These are phyloP conservation scores for Nannospalax galili DNA, from an alignment of 2,113 vertebrate species.

Conservation along the genomic window DNA sequence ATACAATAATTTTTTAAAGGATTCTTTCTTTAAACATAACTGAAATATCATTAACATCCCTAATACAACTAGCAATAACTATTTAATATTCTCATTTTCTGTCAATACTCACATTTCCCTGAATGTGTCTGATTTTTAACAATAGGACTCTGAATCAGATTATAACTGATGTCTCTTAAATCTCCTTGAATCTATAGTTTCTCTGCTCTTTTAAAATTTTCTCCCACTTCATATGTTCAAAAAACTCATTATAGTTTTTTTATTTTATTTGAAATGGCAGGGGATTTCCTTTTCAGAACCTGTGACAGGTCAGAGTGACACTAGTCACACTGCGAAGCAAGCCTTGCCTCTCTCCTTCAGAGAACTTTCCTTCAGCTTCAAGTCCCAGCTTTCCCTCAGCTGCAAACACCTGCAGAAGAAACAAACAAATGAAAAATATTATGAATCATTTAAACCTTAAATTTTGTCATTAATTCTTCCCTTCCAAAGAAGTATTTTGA, in stretches of 20 bases:
- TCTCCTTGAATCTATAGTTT: background rate
- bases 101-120: background rate
- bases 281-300: conserved; percentile 21
- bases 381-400: too few relatives aligned
- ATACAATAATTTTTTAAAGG: background rate
- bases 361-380: background rate
- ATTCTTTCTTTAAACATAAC: conserved; percentile 23
- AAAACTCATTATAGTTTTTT: background rate
- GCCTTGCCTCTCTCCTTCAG: background rate
- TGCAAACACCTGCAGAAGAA: background rate
- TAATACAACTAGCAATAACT: background rate
- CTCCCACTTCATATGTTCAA: background rate
- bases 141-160: background rate
- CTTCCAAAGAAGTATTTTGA: background rate
- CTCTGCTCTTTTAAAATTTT: background rate
- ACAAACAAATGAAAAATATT: background rate
- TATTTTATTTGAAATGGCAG: conserved; percentile 37
- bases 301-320: background rate
- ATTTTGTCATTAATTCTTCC: background rate
- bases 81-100: background rate
- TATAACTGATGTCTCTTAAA: background rate
- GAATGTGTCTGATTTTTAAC: background rate
- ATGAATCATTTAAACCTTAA: background rate
- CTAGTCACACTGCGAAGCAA: background rate
- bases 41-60: background rate